A percentile compares a stretch with the other conserved stretches of the same genome.
These are phyloP conservation scores for Catharus bicknelli DNA, from an alignment of 2,113 vertebrate species.

Conservation along the genomic window DNA sequence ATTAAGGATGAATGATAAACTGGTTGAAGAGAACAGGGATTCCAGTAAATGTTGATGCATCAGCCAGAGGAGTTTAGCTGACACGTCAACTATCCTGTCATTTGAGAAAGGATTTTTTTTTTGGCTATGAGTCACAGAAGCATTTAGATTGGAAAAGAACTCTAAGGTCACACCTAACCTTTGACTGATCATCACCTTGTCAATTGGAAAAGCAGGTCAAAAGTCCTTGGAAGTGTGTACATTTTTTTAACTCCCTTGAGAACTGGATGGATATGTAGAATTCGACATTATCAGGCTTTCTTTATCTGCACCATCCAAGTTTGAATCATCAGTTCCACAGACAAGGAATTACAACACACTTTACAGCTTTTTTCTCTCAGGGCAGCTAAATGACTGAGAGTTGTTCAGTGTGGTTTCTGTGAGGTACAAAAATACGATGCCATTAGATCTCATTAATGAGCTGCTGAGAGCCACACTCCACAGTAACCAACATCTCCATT, in stretches of 20 bases:
- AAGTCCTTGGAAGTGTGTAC: neutral
- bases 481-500: neutral
- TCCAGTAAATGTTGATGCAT: neutral
- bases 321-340: neutral
- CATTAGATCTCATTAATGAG: conserved; percentile 27
- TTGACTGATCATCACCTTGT: neutral
- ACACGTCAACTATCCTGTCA: neutral
- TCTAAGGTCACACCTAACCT: neutral
- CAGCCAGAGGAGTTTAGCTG: neutral
- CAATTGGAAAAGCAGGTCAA: neutral
- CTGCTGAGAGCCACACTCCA: neutral
- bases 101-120: neutral
- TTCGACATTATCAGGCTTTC: neutral
- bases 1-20: neutral
- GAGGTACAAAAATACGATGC: neutral
- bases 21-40: neutral
- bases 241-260: neutral
- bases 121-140: neutral
- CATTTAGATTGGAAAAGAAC: neutral
- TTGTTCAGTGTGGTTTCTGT: neutral
- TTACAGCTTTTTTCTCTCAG: neutral
- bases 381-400: neutral
- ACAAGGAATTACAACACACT: neutral
- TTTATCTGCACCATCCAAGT: neutral
- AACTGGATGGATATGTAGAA: neutral